Evolutionary conservation across 2,888 invertebrate genomes (phyloP).

Genomic region (Electrophaes corylata): DNA sequence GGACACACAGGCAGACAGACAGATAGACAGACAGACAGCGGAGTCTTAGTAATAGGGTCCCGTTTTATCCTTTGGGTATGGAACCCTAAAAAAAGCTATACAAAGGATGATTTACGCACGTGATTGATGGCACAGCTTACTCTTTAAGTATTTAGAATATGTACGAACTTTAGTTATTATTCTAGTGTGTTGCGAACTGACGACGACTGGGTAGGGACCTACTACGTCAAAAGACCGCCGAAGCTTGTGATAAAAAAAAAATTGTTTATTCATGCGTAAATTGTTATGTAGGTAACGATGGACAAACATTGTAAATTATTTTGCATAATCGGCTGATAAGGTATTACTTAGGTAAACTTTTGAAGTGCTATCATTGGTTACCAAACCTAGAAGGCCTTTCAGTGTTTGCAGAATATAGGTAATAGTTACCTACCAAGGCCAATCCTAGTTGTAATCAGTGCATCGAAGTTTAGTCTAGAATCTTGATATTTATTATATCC

Average conservation of each 20-base stretch:
- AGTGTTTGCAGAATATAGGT: neutral
- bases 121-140: too few species aligned
- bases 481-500: neutral
- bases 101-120: too few species aligned
- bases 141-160: too few species aligned
- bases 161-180: too few species aligned
- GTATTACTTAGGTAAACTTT: neutral
- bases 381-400: neutral
- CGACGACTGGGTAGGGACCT: too few species aligned
- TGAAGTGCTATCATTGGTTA: neutral
- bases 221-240: neutral
- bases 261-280: neutral
- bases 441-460: neutral
- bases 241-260: constrained; percentile 12
- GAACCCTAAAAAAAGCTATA: too few species aligned
- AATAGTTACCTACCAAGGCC: constrained; percentile 8
- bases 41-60: too few species aligned
- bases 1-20: too few species aligned
- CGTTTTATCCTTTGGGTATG: too few species aligned
- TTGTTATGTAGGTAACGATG: neutral
- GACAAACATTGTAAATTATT: constrained; percentile 19
- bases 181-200: too few species aligned
- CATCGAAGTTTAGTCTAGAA: constrained; percentile 1
- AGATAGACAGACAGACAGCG: too few species aligned
- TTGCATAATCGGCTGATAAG: constrained; percentile 17